Percentiles rank a stretch among this genome's conserved stretches.
Conservation (phyloP, 2,113 vertebrate genomes). For the Ictalurus punctatus region DNA sequence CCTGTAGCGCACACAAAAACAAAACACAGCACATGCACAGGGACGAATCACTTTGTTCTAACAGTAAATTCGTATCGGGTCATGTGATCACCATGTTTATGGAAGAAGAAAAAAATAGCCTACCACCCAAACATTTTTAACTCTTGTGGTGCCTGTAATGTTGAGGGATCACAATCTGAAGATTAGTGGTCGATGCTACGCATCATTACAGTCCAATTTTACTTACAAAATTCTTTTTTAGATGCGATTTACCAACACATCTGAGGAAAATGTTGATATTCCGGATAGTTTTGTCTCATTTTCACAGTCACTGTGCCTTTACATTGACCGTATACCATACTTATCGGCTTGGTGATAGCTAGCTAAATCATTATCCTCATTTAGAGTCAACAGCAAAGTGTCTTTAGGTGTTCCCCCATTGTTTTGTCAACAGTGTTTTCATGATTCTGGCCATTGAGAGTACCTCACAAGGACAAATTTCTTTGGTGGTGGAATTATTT, state of each 20-base stretch:
- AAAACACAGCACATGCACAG: conserved; percentile 15
- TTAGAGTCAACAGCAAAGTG: not conserved
- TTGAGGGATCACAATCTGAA: not conserved
- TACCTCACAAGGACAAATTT: not conserved
- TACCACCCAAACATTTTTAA: not conserved
- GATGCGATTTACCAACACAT: not conserved
- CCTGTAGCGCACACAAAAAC: conserved; percentile 36
- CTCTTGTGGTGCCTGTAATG: not conserved
- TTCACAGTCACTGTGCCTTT: not conserved
- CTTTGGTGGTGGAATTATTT: not conserved
- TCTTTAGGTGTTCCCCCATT: not conserved
- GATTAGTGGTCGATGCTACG: not conserved
- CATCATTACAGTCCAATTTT: not conserved
- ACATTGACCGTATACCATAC: no score
- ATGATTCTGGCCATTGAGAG: not conserved
- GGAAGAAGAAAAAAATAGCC: not conserved
- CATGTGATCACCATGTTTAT: not conserved
- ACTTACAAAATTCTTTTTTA: not conserved
- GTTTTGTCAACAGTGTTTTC: not conserved
- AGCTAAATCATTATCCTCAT: not conserved
- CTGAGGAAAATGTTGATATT: not conserved
- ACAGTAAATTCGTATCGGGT: not conserved
- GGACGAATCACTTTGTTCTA: not conserved
- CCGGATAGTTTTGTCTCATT: not conserved
- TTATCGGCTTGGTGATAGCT: no score